Evolutionary conservation across 1,140 invertebrate species (phyloP).

Genomic region (Drosophila tani): DNA sequence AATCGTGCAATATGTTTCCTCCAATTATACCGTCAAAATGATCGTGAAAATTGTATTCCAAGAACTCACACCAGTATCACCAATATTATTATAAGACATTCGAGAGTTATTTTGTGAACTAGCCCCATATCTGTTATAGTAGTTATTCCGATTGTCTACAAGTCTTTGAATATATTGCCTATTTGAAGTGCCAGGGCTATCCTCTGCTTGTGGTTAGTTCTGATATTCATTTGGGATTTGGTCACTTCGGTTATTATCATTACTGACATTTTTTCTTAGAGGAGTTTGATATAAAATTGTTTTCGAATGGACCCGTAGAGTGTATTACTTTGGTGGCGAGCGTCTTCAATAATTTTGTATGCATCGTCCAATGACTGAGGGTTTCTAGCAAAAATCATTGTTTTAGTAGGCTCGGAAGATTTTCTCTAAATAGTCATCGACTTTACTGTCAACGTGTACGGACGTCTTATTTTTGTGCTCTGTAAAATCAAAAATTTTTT

Average conservation of each 20-base stretch:
- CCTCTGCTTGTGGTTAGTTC: background rate
- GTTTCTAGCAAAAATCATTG: slow-evolving; percentile 6
- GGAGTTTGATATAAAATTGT: background rate
- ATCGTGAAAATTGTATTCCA: no score
- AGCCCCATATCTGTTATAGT: background rate
- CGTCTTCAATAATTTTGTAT: background rate
- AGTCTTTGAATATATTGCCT: slow-evolving; percentile 1
- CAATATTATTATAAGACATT: background rate
- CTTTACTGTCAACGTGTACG: no score
- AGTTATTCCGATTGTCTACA: background rate
- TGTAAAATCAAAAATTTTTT: no score
- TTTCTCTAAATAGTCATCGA: no score
- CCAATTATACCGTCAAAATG: no score
- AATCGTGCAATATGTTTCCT: no score
- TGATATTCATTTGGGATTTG: slow-evolving; percentile 3
- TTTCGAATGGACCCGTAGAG: slow-evolving; percentile 10
- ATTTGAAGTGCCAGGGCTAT: slow-evolving; percentile 1
- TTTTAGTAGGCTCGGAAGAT: slow-evolving; percentile 9
- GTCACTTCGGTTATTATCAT: slow-evolving; percentile 3
- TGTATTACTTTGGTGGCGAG: slow-evolving; percentile 4
- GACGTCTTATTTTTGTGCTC: no score
- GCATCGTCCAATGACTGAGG: background rate
- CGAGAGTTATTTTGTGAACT: slow-evolving; percentile 2
- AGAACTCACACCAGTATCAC: no score
- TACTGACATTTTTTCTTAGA: slow-evolving; percentile 6